Base-by-base conservation (phyloP, 2,888 invertebrate genomes). In the Copidosoma aretas region DNA sequence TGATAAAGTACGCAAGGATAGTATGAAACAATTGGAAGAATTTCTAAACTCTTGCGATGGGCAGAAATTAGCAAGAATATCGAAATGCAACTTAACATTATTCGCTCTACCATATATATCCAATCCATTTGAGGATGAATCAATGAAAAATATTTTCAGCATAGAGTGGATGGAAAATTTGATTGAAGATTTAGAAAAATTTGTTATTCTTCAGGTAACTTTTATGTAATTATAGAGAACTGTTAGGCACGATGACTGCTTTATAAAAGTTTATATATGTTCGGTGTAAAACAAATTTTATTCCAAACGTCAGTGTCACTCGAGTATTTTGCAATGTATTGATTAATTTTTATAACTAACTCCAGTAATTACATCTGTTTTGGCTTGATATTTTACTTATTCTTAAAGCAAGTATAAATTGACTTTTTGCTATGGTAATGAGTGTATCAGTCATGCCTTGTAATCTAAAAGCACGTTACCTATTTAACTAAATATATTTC, bases 61-160 rank as follows among this genome's bases (percentile, higher is more conserved):
- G 25, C 82, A 84, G 56, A 81, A 88, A 56, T 86, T 86, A 71
- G 84, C 85, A 22, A 80, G 83, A 52, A 81, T 88, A 58, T 86
- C 86, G 68, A 84, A 86, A 68, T 87, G 87, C 46, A 82, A 85
- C 52, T 86, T 87, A 53, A 86, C 87, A 3, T 87, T 84, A 71
- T 88, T 87, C 78, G 88, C 88, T 39, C 79, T 89, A 24, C 88
- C 88, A 0, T 88, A 86, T 74, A 86, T 88, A n/a, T 83, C 84
- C 39, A 85, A 86, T 73, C 87, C 87, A 1, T 81, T 83, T 64
- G 78, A 83, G 32, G 87, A 88, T 78, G 85, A 87, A 0, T 85
- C 86, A 24, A 87, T 88, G 76, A 82, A 83, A 60, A 85, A 87
- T 72, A 76, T 88, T 54, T 87, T 88, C 73, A 79, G 84, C 58